Evolutionary conservation across 2,888 invertebrate genomes (phyloP), one percentile per base, ranked within the genome.

Genomic region (Seira ritae): DNA sequence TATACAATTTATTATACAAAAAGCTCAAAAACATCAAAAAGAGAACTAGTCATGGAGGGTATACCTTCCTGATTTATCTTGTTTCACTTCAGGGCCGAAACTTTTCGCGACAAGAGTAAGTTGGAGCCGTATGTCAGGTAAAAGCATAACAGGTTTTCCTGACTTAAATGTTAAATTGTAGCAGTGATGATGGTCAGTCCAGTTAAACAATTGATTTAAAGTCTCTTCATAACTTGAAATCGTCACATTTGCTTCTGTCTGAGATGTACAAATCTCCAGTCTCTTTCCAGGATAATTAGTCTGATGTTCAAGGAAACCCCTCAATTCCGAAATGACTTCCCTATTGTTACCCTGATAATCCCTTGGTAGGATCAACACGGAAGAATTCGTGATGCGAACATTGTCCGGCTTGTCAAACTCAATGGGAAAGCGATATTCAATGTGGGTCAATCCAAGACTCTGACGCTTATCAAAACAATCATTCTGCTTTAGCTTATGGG

Each of bases 321-420:
- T 71, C 15, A 89, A 46, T 2, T 82, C 80, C 22, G 88, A 81
- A 22, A 85, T 76, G 0, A 87, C 80, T 46, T 85, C 82, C 4
- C 84, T 68, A 69, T 85, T 82, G 8, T 24, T 62, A 0, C 77
- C 80, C 3, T 68, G 65, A 22, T 73, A 82, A 19, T 86, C 87
- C 0, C 86, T 79, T 1, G 85, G 76, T 31, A 88, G 65, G 1
- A 72, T 80, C 15, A 89, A 77, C 0, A 79, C 80, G 0, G 87
- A 88, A 0, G 87, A 82, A 65, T 89, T 89, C 0, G 86, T 84
- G 55, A 90, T 89, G 89, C 87, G 81, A 19, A 92, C 97, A 85
- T 94, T 94, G 90, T 98, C 98, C 0, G 98, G 98, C 90, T 97
- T 96, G 37, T 94, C 94, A 90, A 94, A 94, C 91, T 98, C 96